Evolutionary conservation across 2,113 vertebrate species (phyloP).

Genomic region (Microcebus jonahi): DNA sequence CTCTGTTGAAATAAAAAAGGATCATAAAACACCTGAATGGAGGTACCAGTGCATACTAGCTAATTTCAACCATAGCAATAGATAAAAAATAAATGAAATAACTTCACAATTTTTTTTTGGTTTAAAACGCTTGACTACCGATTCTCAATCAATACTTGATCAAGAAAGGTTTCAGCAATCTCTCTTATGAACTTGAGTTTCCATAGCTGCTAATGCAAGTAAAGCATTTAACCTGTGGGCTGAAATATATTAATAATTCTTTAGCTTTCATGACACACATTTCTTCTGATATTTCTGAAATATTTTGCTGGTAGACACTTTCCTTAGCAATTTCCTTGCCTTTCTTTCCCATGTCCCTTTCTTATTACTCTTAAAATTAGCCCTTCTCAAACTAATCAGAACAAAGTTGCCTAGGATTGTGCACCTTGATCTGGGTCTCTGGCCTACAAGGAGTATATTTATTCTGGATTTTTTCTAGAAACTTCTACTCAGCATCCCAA

Average conservation of each 20-base stretch:
- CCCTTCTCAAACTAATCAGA: not conserved
- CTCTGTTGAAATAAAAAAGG: not conserved
- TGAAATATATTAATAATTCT: not conserved
- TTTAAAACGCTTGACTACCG: not conserved
- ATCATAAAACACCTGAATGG: accelerated
- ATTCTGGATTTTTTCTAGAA: not conserved
- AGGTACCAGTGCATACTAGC: accelerated
- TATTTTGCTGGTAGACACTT: not conserved
- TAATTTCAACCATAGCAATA: not conserved
- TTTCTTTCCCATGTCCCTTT: not conserved
- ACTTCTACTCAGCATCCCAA: not conserved
- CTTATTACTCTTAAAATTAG: not conserved
- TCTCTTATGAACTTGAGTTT: not conserved
- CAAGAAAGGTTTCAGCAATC: not conserved
- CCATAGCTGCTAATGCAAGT: not conserved
- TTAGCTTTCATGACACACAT: not conserved
- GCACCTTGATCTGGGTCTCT: not conserved
- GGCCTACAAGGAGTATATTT: not conserved
- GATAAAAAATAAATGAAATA: not conserved
- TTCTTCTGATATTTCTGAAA: not conserved
- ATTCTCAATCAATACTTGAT: not conserved
- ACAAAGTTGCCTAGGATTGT: not conserved
- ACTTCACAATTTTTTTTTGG: not conserved
- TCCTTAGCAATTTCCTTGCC: not conserved
- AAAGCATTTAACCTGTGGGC: not conserved